These are phyloP conservation scores for Synodontis membranacea DNA, from an alignment of 2,113 vertebrate genomes.

Conservation along the genomic window DNA sequence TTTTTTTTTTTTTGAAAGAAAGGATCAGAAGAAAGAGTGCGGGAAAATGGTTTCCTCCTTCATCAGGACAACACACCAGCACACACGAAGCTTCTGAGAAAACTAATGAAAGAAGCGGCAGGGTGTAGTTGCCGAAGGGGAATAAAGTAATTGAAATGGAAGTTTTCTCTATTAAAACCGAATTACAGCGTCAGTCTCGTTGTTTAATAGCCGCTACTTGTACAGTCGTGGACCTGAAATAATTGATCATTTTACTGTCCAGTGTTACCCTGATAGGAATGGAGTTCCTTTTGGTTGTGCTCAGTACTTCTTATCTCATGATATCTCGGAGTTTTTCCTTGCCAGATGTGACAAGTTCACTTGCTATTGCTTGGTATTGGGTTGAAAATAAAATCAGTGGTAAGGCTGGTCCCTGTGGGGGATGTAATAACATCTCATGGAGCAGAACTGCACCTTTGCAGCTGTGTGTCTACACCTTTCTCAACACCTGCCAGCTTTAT, in stretches of 20 bases:
- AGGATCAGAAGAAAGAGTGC: too few species aligned
- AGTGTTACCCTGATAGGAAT: not conserved
- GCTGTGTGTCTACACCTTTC: constrained; percentile 45
- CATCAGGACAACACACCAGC: too few species aligned
- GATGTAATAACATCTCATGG: constrained; percentile 29
- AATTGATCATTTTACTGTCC: not conserved
- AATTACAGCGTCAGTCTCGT: too few species aligned
- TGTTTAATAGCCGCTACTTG: too few species aligned
- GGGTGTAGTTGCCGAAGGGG: too few species aligned
- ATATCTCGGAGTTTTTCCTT: not conserved
- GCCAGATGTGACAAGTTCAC: not conserved
- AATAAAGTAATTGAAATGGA: too few species aligned
- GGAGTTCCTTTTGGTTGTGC: not conserved
- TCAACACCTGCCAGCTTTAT: constrained; percentile 33
- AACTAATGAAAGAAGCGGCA: too few species aligned
- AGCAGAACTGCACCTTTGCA: constrained; percentile 41
- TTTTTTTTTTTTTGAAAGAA: too few species aligned
- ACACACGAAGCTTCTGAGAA: too few species aligned
- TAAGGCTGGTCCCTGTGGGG: not conserved
- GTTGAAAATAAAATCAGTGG: constrained; percentile 2
- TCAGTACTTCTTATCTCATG: not conserved
- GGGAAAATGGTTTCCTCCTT: too few species aligned
- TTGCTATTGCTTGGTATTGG: not conserved
- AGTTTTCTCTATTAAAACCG: too few species aligned
- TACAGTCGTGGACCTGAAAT: not conserved